Evolutionary conservation across 2,113 vertebrate genomes (phyloP).

Genomic region (Muntiacus reevesi): DNA sequence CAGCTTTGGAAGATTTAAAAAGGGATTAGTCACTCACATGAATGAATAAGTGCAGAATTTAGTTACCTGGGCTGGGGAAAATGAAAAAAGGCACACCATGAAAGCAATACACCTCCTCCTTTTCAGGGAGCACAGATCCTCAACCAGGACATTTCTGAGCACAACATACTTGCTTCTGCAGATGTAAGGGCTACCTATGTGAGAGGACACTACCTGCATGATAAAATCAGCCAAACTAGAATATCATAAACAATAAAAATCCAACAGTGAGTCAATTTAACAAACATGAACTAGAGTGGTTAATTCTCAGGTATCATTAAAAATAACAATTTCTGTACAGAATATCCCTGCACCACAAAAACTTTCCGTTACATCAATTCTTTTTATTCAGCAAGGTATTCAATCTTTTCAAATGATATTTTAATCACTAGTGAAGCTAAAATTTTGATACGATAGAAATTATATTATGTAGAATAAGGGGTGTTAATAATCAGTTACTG

Average conservation of each 20-base stretch:
- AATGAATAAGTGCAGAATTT: constrained; percentile 52
- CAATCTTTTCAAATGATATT: neutral
- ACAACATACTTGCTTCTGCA: neutral
- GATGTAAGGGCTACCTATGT: neutral
- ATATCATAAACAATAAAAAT: neutral
- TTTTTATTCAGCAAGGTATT: constrained; percentile 1
- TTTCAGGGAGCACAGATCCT: neutral
- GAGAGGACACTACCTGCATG: neutral
- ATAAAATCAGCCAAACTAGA: neutral
- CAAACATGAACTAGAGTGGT: neutral
- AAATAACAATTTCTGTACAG: neutral
- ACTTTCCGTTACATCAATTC: neutral
- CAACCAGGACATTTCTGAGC: neutral
- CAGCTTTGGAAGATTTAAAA: constrained; percentile 66
- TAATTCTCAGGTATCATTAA: neutral
- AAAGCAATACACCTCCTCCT: neutral
- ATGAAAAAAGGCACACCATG: neutral
- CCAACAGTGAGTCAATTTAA: neutral
- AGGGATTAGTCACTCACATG: constrained; percentile 64
- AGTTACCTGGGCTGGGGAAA: constrained; percentile 41
- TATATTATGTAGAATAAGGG: neutral
- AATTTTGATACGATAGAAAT: neutral
- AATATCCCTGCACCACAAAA: neutral
- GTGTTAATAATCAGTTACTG: neutral
- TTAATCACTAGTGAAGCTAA: neutral